These are phyloP conservation scores for Hippocampus mohnikei DNA, from an alignment of 2,113 vertebrate species.

Conservation along the genomic window DNA sequence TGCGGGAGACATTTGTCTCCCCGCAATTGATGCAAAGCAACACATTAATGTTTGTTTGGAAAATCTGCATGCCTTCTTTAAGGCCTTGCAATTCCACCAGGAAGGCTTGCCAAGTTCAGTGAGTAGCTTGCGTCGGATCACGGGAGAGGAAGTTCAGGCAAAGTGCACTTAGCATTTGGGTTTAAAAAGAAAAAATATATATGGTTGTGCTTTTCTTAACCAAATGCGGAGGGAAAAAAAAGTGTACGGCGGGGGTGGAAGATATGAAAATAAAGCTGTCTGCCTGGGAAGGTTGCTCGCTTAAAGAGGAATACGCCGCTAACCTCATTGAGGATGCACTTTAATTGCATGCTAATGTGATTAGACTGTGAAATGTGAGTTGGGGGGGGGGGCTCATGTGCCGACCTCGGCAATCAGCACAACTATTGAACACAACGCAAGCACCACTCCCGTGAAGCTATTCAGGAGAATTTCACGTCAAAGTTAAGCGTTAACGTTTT, in stretches of 20 bases:
- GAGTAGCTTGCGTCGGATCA: neutral
- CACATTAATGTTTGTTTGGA: neutral
- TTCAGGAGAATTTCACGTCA: neutral
- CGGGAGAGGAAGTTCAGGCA: neutral
- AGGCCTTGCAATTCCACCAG: neutral
- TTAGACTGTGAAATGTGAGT: neutral
- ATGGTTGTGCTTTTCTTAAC: neutral
- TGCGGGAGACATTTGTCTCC: neutral
- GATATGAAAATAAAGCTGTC: neutral
- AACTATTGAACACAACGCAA: neutral
- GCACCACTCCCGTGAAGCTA: neutral
- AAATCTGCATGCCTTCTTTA: neutral
- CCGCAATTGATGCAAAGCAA: neutral
- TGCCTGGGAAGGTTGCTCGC: neutral
- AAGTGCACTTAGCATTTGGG: neutral
- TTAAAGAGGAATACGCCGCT: neutral
- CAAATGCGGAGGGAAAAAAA: neutral
- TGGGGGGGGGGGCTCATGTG: neutral
- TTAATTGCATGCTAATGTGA: conserved; percentile 3
- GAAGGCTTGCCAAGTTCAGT: neutral
- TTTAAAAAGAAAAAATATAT: neutral
- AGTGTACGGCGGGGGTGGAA: neutral
- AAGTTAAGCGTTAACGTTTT: neutral
- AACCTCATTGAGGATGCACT: conserved; percentile 3
- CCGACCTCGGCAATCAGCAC: neutral